A percentile compares a stretch with the other conserved stretches of the same genome.
Evolutionary conservation across 2,797 vertebrate species (phyloP).

Genomic region (Tympanoctomys barrerae): DNA sequence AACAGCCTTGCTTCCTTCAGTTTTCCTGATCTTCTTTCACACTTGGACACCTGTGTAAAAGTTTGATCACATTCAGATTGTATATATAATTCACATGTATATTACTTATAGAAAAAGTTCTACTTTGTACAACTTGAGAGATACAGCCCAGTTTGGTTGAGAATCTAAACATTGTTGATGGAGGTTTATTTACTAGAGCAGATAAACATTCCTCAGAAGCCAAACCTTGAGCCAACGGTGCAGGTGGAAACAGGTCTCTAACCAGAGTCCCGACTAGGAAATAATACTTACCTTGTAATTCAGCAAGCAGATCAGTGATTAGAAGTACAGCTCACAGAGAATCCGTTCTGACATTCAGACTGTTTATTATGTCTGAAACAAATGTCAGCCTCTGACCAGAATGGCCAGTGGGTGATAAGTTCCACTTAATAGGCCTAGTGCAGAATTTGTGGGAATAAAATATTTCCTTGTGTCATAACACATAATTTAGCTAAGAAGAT

Average conservation of each 20-base stretch:
- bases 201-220: constrained; percentile 18
- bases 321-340: neutral
- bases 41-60: neutral
- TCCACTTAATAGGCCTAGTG: neutral
- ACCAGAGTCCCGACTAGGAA: neutral
- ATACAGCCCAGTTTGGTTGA: neutral
- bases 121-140: neutral
- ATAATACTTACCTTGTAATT: neutral
- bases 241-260: neutral
- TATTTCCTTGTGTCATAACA: neutral
- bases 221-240: constrained; percentile 7
- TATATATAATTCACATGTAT: neutral
- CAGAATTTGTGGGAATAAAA: constrained; percentile 11
- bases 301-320: neutral
- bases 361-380: neutral
- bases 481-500: neutral
- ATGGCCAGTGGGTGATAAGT: neutral
- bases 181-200: constrained; percentile 10
- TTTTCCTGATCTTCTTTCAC: neutral
- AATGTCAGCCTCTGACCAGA: neutral
- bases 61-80: neutral
- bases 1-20: neutral
- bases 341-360: neutral
- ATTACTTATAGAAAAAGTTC: neutral
- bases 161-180: neutral